phyloP scores from a whole-genome alignment of 2,797 vertebrate species.

The Chaenodraco wilsoni region DNA sequence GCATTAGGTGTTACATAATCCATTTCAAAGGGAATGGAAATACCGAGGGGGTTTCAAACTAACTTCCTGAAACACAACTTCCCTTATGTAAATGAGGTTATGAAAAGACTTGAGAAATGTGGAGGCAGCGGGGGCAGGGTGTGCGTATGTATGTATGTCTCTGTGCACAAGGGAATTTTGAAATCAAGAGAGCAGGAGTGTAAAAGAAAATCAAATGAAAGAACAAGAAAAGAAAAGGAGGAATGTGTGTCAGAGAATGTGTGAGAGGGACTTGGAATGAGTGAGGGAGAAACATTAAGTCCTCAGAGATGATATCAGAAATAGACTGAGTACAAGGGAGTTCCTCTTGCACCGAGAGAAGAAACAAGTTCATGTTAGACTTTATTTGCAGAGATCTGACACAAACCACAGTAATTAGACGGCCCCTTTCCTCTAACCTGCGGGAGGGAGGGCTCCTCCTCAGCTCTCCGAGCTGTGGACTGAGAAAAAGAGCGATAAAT shows the following conservation, averaged over 20 bases:
- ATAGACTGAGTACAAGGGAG: constrained; percentile 56
- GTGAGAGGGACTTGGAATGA: constrained; percentile 18
- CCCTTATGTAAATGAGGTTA: constrained; percentile 66
- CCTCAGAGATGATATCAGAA: constrained; percentile 68
- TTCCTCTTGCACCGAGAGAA: constrained; percentile 52
- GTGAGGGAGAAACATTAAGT: constrained; percentile 38
- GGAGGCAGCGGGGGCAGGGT: constrained; percentile 45
- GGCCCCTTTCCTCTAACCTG: constrained; percentile 56
- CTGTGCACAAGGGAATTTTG: constrained; percentile 53
- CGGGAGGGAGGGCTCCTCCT: constrained; percentile 41
- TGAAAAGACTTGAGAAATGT: constrained; percentile 64
- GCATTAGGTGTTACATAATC: constrained; percentile 62
- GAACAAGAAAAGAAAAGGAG: constrained; percentile 40
- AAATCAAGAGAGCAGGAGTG: constrained; percentile 58
- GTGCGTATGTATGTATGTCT: constrained; percentile 60
- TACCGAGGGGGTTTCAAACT: constrained; percentile 60
- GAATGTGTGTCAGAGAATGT: constrained; percentile 47
- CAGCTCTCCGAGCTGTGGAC: constrained; percentile 39
- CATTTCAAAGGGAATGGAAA: constrained; percentile 61
- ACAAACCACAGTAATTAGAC: constrained; percentile 69
- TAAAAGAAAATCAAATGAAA: constrained; percentile 62
- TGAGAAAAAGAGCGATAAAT: constrained; percentile 55
- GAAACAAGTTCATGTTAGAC: constrained; percentile 57
- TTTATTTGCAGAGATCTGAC: constrained; percentile 74
- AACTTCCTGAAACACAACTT: constrained; percentile 67